phyloP scores from a whole-genome alignment of 2,113 vertebrate species.

The Odocoileus virginianus region DNA sequence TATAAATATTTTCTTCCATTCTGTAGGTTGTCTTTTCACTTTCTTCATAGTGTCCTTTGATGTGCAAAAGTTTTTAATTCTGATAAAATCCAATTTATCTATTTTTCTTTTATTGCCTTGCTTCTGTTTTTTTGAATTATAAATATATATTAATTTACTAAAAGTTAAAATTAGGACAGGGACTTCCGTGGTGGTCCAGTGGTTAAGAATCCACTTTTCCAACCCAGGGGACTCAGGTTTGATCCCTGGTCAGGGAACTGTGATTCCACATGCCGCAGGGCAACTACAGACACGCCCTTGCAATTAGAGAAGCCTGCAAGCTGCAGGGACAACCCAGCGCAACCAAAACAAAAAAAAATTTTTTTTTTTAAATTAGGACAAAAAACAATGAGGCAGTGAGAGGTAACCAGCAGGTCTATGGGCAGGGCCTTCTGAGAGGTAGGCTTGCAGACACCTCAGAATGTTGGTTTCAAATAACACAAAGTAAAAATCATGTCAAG shows the following conservation, averaged over 20 bases:
- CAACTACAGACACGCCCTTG: not conserved
- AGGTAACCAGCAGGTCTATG: not conserved
- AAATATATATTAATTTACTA: not conserved
- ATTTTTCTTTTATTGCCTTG: not conserved
- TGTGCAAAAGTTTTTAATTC: not conserved
- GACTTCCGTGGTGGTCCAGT: not conserved
- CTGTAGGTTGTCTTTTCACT: not conserved
- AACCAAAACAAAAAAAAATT: not conserved
- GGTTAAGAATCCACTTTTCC: not conserved
- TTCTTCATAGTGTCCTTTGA: not conserved
- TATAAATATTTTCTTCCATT: not conserved
- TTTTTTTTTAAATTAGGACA: not conserved
- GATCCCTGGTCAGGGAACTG: not conserved
- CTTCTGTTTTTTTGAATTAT: not conserved
- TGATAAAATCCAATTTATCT: not conserved
- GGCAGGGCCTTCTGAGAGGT: not conserved
- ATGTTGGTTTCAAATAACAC: not conserved
- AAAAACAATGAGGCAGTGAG: not conserved
- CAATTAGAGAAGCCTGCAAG: not conserved
- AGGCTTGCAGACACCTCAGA: not conserved
- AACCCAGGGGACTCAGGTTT: not conserved
- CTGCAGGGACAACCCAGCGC: not conserved
- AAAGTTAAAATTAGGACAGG: not conserved
- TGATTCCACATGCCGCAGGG: not conserved
- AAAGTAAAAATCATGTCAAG: not conserved